phyloP scores from a whole-genome alignment of 2,113 vertebrate genomes.

The Malurus melanocephalus region DNA sequence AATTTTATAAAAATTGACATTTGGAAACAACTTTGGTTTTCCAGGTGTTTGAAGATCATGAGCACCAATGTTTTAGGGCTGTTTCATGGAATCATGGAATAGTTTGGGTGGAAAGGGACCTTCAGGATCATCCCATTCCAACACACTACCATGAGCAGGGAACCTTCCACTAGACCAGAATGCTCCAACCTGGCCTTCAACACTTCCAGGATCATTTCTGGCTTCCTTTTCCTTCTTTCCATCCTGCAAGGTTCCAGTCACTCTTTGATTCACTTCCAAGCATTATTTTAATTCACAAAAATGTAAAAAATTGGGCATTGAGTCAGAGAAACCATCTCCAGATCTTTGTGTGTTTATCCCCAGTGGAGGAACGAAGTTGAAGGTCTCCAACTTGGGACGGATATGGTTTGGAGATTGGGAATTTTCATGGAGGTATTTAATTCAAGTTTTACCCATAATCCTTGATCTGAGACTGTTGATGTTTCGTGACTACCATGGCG shows the following conservation, averaged over 20 bases:
- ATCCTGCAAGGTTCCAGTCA: neutral
- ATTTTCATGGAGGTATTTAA: neutral
- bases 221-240: neutral
- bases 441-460: neutral
- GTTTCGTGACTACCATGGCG: no score
- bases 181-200: fast-evolving
- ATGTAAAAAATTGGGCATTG: neutral
- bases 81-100: neutral
- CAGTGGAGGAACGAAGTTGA: neutral
- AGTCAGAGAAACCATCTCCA: neutral
- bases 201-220: neutral
- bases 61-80: neutral
- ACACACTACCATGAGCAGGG: no score
- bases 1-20: neutral
- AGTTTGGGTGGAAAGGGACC: neutral
- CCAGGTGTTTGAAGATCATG: neutral
- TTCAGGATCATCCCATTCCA: neutral
- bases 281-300: neutral
- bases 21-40: neutral
- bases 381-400: neutral
- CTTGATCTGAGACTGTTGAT: fast-evolving
- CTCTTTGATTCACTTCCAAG: neutral
- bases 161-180: neutral
- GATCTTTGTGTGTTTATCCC: neutral
- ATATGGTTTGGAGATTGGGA: neutral